Evolutionary conservation across 2,797 vertebrate species (phyloP).

Genomic region (Mus caroli): DNA sequence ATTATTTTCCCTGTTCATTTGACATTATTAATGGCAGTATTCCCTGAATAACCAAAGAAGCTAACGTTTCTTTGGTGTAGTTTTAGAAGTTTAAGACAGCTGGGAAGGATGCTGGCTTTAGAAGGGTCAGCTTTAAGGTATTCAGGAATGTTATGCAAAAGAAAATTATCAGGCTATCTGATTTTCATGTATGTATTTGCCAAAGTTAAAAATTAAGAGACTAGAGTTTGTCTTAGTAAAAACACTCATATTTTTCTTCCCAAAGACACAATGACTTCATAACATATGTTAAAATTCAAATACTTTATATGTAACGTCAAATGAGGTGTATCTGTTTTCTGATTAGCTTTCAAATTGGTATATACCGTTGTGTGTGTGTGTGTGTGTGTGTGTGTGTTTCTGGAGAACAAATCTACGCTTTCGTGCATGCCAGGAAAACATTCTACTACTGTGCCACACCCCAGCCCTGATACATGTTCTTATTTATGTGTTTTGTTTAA

Average conservation of each 20-base stretch:
- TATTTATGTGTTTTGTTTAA: conserved; percentile 46
- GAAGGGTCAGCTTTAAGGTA: conserved; percentile 26
- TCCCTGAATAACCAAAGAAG: conserved; percentile 47
- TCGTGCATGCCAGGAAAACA: neutral
- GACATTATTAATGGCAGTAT: conserved; percentile 47
- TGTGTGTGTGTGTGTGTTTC: neutral
- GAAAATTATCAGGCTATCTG: conserved; percentile 61
- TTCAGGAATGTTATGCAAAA: conserved; percentile 51
- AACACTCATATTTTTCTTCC: conserved; percentile 61
- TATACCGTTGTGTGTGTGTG: neutral
- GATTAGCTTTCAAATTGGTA: conserved; percentile 69
- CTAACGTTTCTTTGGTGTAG: conserved; percentile 38
- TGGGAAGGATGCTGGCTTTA: conserved; percentile 47
- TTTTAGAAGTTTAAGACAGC: conserved; percentile 62
- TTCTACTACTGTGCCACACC: neutral
- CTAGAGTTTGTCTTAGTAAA: conserved; percentile 62
- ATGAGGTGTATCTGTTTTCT: conserved; percentile 57
- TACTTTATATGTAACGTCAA: conserved; percentile 57
- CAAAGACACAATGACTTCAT: conserved; percentile 52
- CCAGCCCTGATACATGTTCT: neutral
- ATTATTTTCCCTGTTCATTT: conserved; percentile 55
- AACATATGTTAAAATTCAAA: conserved; percentile 47
- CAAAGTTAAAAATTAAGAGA: conserved; percentile 32
- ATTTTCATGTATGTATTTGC: conserved; percentile 70
- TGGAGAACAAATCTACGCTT: neutral